These are phyloP conservation scores for Rhopalosiphum padi DNA, from an alignment of 1,140 invertebrate genomes.

Conservation along the genomic window DNA sequence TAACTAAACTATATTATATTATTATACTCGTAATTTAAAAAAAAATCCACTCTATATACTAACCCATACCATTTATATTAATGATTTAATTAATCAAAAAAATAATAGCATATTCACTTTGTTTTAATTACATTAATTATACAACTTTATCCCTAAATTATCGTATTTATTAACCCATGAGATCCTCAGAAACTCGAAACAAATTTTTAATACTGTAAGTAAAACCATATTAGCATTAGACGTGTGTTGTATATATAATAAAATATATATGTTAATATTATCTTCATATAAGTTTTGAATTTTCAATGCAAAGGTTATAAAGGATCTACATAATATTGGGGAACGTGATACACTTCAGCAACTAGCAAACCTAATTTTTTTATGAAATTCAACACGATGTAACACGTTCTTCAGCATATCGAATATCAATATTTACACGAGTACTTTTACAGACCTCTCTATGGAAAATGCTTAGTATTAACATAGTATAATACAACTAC, in stretches of 20 bases:
- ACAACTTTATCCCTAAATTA: background rate
- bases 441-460: slow-evolving; percentile 22
- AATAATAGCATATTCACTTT: background rate
- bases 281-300: background rate
- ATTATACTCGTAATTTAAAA: background rate
- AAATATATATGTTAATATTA: slow-evolving; percentile 1
- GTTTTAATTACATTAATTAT: slow-evolving; percentile 25
- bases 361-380: slow-evolving; percentile 10
- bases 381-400: slow-evolving; percentile 24
- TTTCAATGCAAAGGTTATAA: background rate
- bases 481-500: background rate
- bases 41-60: background rate
- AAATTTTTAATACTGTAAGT: background rate
- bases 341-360: slow-evolving; percentile 36
- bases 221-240: background rate
- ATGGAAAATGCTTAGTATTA: background rate
- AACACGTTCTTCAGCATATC: slow-evolving; percentile 7
- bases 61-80: background rate
- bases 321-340: slow-evolving; percentile 14
- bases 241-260: background rate
- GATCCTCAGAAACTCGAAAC: background rate
- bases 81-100: slow-evolving; percentile 28
- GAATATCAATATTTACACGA: slow-evolving; percentile 46
- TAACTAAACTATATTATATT: background rate
- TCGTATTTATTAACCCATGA: background rate